These are phyloP conservation scores for Meriones psammophilus DNA, from an alignment of 2,797 vertebrate genomes.

Conservation along the genomic window DNA sequence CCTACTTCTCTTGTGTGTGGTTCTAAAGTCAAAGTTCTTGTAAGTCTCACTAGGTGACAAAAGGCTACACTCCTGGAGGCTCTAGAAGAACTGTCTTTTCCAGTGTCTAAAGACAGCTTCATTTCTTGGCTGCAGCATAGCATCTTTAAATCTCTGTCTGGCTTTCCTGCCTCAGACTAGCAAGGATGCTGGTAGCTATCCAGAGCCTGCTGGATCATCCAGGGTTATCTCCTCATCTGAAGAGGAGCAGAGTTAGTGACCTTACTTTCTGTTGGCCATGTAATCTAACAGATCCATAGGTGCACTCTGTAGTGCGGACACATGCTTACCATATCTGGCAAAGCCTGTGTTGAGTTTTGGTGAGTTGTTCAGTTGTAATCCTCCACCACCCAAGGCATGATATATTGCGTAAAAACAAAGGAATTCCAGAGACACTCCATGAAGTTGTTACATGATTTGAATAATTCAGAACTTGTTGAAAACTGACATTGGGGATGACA, in stretches of 20 bases:
- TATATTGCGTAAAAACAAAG: background rate
- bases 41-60: background rate
- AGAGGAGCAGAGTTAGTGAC: background rate
- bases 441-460: constrained; percentile 12
- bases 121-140: background rate
- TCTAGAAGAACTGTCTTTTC: no score
- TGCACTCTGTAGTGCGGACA: background rate
- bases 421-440: background rate
- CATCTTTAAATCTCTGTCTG: background rate
- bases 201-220: background rate
- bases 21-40: background rate
- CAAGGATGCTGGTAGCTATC: background rate
- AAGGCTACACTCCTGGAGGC: no score
- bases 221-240: background rate
- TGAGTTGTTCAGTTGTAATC: background rate
- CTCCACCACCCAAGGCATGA: background rate
- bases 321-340: background rate
- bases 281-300: background rate
- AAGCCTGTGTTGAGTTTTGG: background rate
- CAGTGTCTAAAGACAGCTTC: background rate
- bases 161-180: background rate
- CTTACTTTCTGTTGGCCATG: background rate
- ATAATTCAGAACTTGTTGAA: constrained; percentile 7
- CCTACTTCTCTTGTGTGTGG: background rate
- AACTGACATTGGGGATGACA: background rate